Base-by-base conservation (phyloP, 2,888 invertebrate genomes). In the Mayetiola destructor region DNA sequence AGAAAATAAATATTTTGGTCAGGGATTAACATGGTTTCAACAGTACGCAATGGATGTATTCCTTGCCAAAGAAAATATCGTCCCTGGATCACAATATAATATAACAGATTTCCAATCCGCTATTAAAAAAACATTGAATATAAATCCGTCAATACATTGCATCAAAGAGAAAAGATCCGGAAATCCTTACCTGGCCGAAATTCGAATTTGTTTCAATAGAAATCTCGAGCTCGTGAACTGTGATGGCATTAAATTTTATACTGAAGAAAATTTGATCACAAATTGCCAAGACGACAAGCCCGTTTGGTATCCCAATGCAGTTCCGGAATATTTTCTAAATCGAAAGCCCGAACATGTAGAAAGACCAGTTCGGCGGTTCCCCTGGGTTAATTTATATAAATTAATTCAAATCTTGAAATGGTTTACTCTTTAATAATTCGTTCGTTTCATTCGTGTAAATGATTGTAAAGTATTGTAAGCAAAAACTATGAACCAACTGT, bases 201-300 rank as follows among this genome's bases (percentile, higher is more conserved):
- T 88, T 57, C 75, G 85, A 20, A 76, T 88, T 55, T 89, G 88
- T 65, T 83, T 88, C 62, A 75, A 82, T 65, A 87, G 85, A 65
- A 68, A 71, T 0, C 68, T 88, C 20, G 68, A 77, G 36, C 65
- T 84, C 16, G 74, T 78, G 2, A 77, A 85, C 66, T 88, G 88
- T 65, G 79, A 84, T 67, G 78, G 78, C 10, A 74, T 66, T 62
- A 39, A 65, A 65, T 63, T 66, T 8, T n/a, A 35, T 14, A 39
- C 68, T 68, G 64, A 67, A 67, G 69, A 70, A 2, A 69, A 71
- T 12, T 75, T 79, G 56, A 73, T 80, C 27, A 81, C 80, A 1
- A 82, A 83, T 64, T 84, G 84, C 66, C 73, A 77, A 59, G 65
- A 67, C 6, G 68, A 74, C 3, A 73, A 75, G 63, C 68, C 73